Evolutionary conservation across 1,140 invertebrate species (phyloP), one percentile per base, ranked within the genome.

Genomic region (Varroa destructor): DNA sequence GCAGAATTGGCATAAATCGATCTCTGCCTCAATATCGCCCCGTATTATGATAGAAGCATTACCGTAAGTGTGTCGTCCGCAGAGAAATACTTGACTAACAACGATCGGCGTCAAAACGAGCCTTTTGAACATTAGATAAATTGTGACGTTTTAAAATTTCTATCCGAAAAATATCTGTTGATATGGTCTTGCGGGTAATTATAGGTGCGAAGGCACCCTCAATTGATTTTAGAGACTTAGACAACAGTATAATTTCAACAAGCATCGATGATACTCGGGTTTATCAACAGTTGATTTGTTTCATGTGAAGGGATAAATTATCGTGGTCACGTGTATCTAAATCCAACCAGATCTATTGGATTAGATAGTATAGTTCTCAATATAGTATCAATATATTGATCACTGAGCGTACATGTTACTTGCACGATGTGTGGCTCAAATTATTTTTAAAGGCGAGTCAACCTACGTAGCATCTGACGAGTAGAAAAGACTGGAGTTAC

Each of bases 21-120:
- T 67, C 61, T 67, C 40, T 12, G 61, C 61, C 40, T 67, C 61
- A 37, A 67, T 46, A 37, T 67, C 61, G 40, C 61, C 61, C 2
- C 61, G 10, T 1, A 67, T 67, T 5, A 37, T 67, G 37, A 67
- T 37, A 37, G 40, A 67, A 12, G 61, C 61, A 12, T 67, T 67
- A 1, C 12, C 8, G 37, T 67, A 67, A 12, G 46, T 40, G 36
- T 67, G 61, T 36, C 61, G 61, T 40, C 61, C 61, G 61, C 12
- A 25, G 37, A 67, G 40, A 8, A 36, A 67, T 37, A 67, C 61
- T 2, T 37, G 40, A 12, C 8, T 12, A 3, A 67, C 61, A 4
- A 8, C 61, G 61, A 67, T 67, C 40, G 61, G 61, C 1, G 61
- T 67, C 14, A 37, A 67, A 36, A 67, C 40, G 61, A 67, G 12